phyloP scores from a whole-genome alignment of 92 coral and sea anemone genomes.

The Porites lobata region DNA sequence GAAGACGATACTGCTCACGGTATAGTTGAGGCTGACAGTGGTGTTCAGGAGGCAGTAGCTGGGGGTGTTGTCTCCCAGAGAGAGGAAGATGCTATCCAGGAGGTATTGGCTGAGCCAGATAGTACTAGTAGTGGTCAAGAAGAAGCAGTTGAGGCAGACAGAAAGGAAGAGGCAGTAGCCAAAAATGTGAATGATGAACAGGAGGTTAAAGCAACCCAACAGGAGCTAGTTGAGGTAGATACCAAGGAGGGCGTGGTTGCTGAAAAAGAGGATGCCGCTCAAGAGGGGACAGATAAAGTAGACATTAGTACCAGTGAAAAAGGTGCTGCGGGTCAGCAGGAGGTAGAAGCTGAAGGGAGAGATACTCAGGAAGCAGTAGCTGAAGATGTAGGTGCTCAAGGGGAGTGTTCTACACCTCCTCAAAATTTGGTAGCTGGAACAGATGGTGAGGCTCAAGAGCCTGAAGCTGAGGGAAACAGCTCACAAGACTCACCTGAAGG shows the following conservation, averaged over 20 bases:
- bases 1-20: too few species aligned
- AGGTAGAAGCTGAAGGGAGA: constrained; percentile 8
- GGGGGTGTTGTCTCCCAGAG: background rate
- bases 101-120: background rate
- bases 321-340: background rate
- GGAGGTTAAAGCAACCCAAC: constrained; percentile 15
- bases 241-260: background rate
- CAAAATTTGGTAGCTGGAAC: constrained; percentile 1
- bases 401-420: background rate
- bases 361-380: background rate
- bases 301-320: background rate
- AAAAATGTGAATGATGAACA: background rate
- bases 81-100: background rate
- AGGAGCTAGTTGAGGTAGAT: constrained; percentile 36
- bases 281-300: background rate
- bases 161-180: constrained; percentile 30
- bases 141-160: constrained; percentile 9
- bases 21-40: background rate
- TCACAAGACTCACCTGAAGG: background rate
- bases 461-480: background rate
- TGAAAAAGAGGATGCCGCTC: background rate
- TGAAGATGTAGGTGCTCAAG: background rate
- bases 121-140: constrained; percentile 19
- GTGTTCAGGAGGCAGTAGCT: background rate
- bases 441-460: background rate